phyloP scores from a whole-genome alignment of 1,140 invertebrate genomes.

The Tetranychus cinnabarinus region DNA sequence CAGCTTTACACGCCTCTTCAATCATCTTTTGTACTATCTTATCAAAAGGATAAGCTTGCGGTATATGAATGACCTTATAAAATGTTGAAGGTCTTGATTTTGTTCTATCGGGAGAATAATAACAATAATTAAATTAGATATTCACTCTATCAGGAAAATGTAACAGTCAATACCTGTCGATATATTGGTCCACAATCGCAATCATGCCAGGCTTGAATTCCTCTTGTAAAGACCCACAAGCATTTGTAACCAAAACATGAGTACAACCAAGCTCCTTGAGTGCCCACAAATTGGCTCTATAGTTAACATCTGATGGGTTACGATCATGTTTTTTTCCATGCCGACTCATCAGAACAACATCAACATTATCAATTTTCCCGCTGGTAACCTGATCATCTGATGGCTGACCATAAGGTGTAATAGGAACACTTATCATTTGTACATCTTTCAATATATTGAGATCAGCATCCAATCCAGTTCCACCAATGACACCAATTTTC shows the following conservation, averaged over 20 bases:
- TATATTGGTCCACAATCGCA: conserved; percentile 74
- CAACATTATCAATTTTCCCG: conserved; percentile 42
- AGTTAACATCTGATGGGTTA: conserved; percentile 65
- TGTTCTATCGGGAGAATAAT: conserved; percentile 15
- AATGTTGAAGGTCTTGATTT: conserved; percentile 52
- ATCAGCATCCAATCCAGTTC: conserved; percentile 59
- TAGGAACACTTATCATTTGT: conserved; percentile 29
- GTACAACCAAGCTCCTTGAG: conserved; percentile 65
- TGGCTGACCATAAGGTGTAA: conserved; percentile 52
- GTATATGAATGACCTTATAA: conserved; percentile 80
- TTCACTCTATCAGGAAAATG: too few relatives aligned
- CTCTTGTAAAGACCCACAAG: conserved; percentile 73
- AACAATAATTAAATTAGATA: too few relatives aligned
- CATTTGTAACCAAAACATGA: conserved; percentile 70
- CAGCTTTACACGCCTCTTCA: conserved; percentile 33
- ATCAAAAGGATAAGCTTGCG: conserved; percentile 73
- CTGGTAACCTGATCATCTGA: conserved; percentile 47
- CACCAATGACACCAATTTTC: conserved; percentile 84
- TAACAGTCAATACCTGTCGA: conserved; percentile 38
- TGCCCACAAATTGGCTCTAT: conserved; percentile 88
- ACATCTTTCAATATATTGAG: conserved; percentile 50
- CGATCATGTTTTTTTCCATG: conserved; percentile 67
- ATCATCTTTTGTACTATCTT: conserved; percentile 36
- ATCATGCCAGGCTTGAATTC: conserved; percentile 65
- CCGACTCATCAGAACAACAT: conserved; percentile 23